These are phyloP conservation scores for Lepidurus apus DNA, from an alignment of 1,140 invertebrate species.

Conservation along the genomic window DNA sequence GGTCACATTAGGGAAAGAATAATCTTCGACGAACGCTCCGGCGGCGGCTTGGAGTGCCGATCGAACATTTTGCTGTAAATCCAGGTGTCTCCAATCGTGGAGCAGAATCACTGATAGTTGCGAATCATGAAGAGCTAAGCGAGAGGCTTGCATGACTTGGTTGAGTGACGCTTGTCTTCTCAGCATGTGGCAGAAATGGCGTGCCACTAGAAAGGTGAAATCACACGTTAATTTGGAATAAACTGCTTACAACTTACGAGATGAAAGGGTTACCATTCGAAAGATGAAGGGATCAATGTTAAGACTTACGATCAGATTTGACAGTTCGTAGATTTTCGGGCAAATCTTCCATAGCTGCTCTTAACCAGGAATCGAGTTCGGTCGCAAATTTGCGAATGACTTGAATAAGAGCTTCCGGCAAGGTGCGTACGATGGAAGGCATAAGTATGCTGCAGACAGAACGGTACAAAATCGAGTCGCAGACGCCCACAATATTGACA, in stretches of 20 bases:
- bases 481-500: conserved; percentile 51
- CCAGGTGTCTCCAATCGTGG: conserved; percentile 47
- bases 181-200: conserved; percentile 53
- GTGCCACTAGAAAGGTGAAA: conserved; percentile 43
- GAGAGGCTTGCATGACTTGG: conserved; percentile 56
- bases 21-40: background rate
- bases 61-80: conserved; percentile 44
- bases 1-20: background rate
- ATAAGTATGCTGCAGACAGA: conserved; percentile 51
- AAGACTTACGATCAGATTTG: conserved; percentile 49
- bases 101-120: conserved; percentile 55
- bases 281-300: background rate
- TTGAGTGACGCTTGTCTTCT: conserved; percentile 56
- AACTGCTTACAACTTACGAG: background rate
- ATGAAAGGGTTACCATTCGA: background rate
- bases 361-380: conserved; percentile 52
- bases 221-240: background rate
- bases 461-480: conserved; percentile 53
- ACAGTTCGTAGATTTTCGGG: conserved; percentile 50
- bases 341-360: conserved; percentile 49
- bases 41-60: conserved; percentile 20
- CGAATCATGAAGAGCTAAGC: conserved; percentile 53
- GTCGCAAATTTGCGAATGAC: conserved; percentile 55
- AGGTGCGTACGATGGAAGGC: conserved; percentile 49
- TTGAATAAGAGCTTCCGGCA: conserved; percentile 49